Conservation (phyloP, 2,113 vertebrate species). For the Hydrolagus affinis region DNA sequence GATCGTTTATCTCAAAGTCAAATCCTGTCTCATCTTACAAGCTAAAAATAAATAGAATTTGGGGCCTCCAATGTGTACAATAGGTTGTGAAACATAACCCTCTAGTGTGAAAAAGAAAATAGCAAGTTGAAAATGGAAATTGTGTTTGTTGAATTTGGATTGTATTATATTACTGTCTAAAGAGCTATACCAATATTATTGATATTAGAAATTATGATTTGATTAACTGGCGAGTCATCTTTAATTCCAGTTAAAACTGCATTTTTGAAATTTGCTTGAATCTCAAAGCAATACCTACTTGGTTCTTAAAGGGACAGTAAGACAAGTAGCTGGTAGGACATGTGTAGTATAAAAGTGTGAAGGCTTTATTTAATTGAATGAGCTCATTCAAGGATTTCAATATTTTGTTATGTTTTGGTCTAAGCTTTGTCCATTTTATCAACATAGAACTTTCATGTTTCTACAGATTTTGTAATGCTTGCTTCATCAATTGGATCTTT, state of each 20-base stretch:
- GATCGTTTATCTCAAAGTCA: not conserved
- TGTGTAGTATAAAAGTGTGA: not conserved
- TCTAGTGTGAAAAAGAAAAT: not conserved
- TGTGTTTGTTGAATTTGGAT: not conserved
- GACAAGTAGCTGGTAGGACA: not conserved
- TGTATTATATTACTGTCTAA: not conserved
- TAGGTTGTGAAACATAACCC: not conserved
- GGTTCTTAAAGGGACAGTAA: not conserved
- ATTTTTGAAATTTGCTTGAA: not conserved
- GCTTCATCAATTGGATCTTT: not conserved
- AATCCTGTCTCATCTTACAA: too few species aligned
- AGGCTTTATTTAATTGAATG: not conserved
- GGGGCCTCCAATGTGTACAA: not conserved
- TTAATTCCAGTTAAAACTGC: slow-evolving; percentile 3
- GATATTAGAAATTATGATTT: not conserved
- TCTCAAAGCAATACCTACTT: not conserved
- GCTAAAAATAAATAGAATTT: too few species aligned
- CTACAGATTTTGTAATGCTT: not conserved
- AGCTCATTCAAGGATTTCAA: not conserved
- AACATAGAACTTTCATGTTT: not conserved
- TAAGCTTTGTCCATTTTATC: not conserved
- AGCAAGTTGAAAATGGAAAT: not conserved
- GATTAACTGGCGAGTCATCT: not conserved
- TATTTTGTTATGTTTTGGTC: not conserved
- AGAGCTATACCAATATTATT: not conserved